Evolutionary conservation across 2,888 invertebrate genomes (phyloP).

Genomic region (Drosophila borborema): DNA sequence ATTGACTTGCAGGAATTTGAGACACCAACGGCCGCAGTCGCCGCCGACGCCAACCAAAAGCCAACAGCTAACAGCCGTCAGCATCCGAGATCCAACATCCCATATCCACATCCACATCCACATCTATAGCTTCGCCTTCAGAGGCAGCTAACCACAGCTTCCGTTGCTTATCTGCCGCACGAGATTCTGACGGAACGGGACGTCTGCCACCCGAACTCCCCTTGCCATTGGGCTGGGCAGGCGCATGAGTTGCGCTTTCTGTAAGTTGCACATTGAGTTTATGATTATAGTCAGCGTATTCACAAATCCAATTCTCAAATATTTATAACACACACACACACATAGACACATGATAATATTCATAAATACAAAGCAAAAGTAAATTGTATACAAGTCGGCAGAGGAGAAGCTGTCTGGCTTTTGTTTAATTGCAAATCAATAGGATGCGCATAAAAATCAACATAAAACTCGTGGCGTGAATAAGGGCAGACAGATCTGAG

Average conservation of each 20-base stretch:
- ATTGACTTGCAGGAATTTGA: slow-evolving; percentile 76
- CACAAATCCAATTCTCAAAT: slow-evolving; percentile 17
- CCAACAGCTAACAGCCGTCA: slow-evolving; percentile 22
- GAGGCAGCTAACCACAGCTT: slow-evolving; percentile 49
- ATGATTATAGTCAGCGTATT: slow-evolving; percentile 22
- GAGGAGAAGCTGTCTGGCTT: slow-evolving; percentile 34
- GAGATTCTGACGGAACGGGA: slow-evolving; percentile 42
- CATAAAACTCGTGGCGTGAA: slow-evolving; percentile 46
- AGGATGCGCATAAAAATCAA: slow-evolving; percentile 61
- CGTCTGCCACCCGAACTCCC: background rate
- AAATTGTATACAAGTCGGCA: slow-evolving; percentile 31
- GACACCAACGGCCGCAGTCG: slow-evolving; percentile 27
- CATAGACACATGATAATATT: slow-evolving; percentile 5
- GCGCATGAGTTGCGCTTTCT: slow-evolving; percentile 45
- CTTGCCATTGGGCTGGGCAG: slow-evolving; percentile 12
- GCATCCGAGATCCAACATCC: slow-evolving; percentile 29
- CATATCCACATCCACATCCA: slow-evolving; percentile 24
- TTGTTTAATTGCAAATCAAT: slow-evolving; percentile 67
- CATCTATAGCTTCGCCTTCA: slow-evolving; percentile 13
- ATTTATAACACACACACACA: slow-evolving; percentile 12
- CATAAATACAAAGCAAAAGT: slow-evolving; percentile 42
- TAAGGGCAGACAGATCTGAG: slow-evolving; percentile 30
- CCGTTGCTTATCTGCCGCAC: slow-evolving; percentile 69
- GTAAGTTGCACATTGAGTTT: slow-evolving; percentile 63
- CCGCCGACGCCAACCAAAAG: slow-evolving; percentile 7